Base-by-base conservation (phyloP, 1,140 invertebrate genomes). In the Drosophila willistoni region DNA sequence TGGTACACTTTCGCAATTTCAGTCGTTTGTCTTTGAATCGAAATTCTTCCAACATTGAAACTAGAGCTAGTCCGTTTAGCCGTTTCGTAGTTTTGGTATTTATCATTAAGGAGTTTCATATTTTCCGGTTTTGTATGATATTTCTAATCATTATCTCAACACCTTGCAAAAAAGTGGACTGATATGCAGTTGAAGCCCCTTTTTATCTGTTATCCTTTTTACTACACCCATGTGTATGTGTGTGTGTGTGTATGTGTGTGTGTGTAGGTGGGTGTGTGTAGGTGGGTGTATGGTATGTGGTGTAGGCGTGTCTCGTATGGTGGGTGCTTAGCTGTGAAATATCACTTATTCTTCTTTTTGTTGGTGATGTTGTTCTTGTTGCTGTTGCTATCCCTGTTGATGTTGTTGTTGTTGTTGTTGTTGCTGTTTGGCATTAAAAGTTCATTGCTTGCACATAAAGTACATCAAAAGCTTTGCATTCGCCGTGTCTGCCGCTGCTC, bases 381-480 rank as follows among this genome's bases (percentile, higher is more conserved):
- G 68, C 65, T 81, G 76, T 77, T 74, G 5, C 29, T 29, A 7
- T 29, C 7, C 29, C 6, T 64, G 47, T 29, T 57, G 14, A 0
- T 64, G 47, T 29, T 57, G 14, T 33, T 57, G 41, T 57, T 80
- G 47, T 62, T 71, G 57, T 13, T 60, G 36, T 70, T 63, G 57
- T 68, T 86, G 71, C 65, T 86, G 76, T 77, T 77, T 33, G 17
- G 79, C 81, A 87, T 87, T 87, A 87, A 87, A 87, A 87, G 83
- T 89, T 87, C 84, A 87, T 86, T 87, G 83, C 83, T 86, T 86
- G 83, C 79, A 79, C 83, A 86, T 86, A 86, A 86, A 86, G 83
- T 81, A 87, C 83, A 87, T 79, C 83, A 87, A 87, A 87, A 77
- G 79, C 79, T 82, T 69, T 77, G 82, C 78, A 73, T 66, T 78